Base-by-base conservation (phyloP, 2,888 invertebrate species). In the Drosophila affinis region DNA sequence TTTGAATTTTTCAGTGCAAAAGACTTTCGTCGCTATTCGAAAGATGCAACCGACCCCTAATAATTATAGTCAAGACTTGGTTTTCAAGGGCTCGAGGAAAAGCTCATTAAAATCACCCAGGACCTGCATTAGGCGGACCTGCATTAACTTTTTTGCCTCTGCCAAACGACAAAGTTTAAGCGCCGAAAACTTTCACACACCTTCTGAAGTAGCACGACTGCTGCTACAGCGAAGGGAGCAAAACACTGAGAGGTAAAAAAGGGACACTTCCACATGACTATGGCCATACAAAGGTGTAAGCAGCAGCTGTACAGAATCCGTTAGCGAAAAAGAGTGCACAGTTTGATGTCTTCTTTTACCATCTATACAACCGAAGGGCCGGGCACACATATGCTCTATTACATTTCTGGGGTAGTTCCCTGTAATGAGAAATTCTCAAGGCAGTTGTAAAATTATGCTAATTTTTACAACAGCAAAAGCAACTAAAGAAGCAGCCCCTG, bases 101-200 rank as follows among this genome's bases (percentile, higher is more conserved):
- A 77, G 80, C 88, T 82, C 86, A 87, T 85, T 87, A 87, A 82
- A 87, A 73, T 63, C 46, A 65, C 67, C 67, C 74, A 69, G 67
- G 67, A 73, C 63, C 51, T 69, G 65, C 75, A 68, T 69, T 75
- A 59, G 55, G 62, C 59, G 39, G 61, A 71, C 60, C 58, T 62
- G 68, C 75, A 65, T 65, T 64, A 72, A 21, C 52, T 64, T 64
- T 57, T 47, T 69, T 53, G 51, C 46, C 52, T 47, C 49, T 55
- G 32, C 14, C 49, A 7, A 27, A 18, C 39, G 27, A 34, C 24
- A 52, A 70, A 67, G 47, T 75, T 81, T 79, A 58, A 47, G 29
- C 24, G 55, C 48, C 48, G 72, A 78, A 75, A 71, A 85, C 81
- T 60, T 57, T 0, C 14, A 45, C 68, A 71, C 86, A 84, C 75